Percentiles rank a stretch among this genome's conserved stretches.
These are phyloP conservation scores for Zaprionus capensis DNA, from an alignment of 1,140 invertebrate genomes.

Conservation along the genomic window DNA sequence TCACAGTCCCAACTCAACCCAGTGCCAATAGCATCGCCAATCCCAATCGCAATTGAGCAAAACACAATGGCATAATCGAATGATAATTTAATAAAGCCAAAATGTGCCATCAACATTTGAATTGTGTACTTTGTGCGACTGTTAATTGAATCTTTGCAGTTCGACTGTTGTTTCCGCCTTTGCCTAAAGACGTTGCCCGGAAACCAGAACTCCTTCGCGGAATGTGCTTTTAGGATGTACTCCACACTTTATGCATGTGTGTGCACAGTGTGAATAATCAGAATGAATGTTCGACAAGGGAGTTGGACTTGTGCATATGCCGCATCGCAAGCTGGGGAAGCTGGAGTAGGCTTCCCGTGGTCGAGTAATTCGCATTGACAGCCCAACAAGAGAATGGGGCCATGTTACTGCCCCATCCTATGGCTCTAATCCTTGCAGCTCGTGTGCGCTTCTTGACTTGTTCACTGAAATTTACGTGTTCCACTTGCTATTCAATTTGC, in stretches of 20 bases:
- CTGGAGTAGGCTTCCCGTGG: conserved; percentile 16
- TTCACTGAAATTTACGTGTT: conserved; percentile 52
- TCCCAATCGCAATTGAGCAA: conserved; percentile 60
- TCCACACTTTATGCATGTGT: neutral
- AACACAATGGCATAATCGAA: conserved; percentile 82
- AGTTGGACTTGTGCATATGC: conserved; percentile 68
- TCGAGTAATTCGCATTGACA: conserved; percentile 65
- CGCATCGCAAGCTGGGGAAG: neutral
- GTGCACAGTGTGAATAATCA: conserved; percentile 71
- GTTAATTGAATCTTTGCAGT: conserved; percentile 71
- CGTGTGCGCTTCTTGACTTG: conserved; percentile 21
- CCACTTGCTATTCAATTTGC: conserved; percentile 79
- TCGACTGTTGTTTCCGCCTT: conserved; percentile 33
- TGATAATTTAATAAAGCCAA: conserved; percentile 81
- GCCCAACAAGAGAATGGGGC: conserved; percentile 47
- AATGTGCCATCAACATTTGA: conserved; percentile 79
- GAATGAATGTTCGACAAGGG: conserved; percentile 79
- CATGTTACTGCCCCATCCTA: conserved; percentile 5
- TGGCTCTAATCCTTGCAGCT: neutral
- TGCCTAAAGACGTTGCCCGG: conserved; percentile 21
- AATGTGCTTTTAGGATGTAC: conserved; percentile 1
- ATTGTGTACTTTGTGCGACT: conserved; percentile 59
- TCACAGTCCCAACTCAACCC: conserved; percentile 7
- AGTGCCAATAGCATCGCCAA: conserved; percentile 22
- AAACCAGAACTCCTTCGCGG: conserved; percentile 24